Percentiles rank a stretch among this genome's conserved stretches.
Conservation (phyloP, 2,888 invertebrate genomes). For the Serripes groenlandicus region DNA sequence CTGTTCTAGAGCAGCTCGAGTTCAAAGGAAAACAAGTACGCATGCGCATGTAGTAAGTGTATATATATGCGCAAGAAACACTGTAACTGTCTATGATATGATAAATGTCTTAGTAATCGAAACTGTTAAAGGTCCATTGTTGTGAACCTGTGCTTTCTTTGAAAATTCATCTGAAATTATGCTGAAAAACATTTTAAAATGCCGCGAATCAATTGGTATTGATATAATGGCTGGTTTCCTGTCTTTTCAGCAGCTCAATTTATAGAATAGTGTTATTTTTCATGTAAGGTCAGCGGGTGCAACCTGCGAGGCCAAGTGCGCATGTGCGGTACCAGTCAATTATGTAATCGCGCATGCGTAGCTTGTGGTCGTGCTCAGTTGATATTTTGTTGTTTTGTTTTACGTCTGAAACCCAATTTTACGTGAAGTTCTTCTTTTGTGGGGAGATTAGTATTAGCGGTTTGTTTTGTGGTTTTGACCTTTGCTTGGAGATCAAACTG, state of each 20-base stretch:
- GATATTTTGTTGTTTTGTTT: constrained; percentile 15
- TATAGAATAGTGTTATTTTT: neutral
- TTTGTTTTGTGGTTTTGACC: constrained; percentile 37
- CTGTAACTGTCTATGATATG: too few relatives aligned
- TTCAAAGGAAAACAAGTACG: too few relatives aligned
- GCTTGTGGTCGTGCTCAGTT: constrained; percentile 3
- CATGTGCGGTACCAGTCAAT: constrained; percentile 17
- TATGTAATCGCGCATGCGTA: constrained; percentile 24
- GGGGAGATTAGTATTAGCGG: constrained; percentile 24
- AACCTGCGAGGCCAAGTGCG: constrained; percentile 3
- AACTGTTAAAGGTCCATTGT: too few relatives aligned
- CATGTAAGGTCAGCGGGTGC: constrained; percentile 41
- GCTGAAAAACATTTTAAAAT: too few relatives aligned
- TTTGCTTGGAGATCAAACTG: neutral
- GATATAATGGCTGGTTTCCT: constrained; percentile 2
- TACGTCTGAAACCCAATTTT: constrained; percentile 31
- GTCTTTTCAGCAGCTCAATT: neutral
- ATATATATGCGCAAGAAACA: too few relatives aligned
- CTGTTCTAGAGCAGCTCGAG: too few relatives aligned
- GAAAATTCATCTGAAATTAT: too few relatives aligned
- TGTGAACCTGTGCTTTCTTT: too few relatives aligned
- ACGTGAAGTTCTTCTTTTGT: constrained; percentile 42
- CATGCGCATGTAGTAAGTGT: too few relatives aligned
- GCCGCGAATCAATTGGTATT: too few relatives aligned
- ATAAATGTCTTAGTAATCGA: too few relatives aligned